Base-by-base conservation (phyloP, 2,797 vertebrate species). In the Ceryle rudis region DNA sequence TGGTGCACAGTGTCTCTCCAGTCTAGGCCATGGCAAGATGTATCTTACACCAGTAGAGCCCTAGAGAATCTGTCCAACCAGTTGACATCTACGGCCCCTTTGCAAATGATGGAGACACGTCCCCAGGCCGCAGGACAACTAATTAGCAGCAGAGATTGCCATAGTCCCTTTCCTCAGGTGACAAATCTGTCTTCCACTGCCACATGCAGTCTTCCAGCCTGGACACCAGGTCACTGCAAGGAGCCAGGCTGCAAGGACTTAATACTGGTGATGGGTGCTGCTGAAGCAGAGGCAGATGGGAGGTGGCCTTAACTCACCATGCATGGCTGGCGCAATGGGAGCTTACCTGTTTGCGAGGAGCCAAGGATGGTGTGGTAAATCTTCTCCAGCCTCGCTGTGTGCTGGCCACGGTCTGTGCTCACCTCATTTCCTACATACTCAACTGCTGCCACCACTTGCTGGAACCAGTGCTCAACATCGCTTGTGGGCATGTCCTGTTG, bases 391-490 rank as follows among this genome's bases (percentile, higher is more conserved):
- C 96, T 98, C 6, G 96, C 97, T 44, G 72, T 91, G 54, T 98
- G 97, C n/a, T 88, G 94, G 6, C 26, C 73, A 1, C 96, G 95
- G 44, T 97, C 98, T 9, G 88, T 55, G 37, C 81, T 94, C 26
- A 65, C 97, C 49, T 98, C 97, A 6, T 97, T 96, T 15, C 92
- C 97, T 15, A 91, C 94, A 33, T 97, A 97, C 98, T 99, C 98
- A 10, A 98, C 96, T 6, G 97, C 97, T 1, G 92, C 96, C 97
- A 99, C 97, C 96, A 99, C 99, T 86, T 99, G 98, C 95, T 97
- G 98, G 97, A 99, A 99, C 97, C 98, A 99, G 64, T 86, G 87
- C 92, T 99, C 99, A 2, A 99, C 41, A 1, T 95, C 91, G 0
- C 97, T 97, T 65, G 89, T 97, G 79, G 98, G 93, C 95, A 98